These are phyloP conservation scores for Actinia equina DNA, from an alignment of 64 coral and sea anemone species.

Conservation along the genomic window DNA sequence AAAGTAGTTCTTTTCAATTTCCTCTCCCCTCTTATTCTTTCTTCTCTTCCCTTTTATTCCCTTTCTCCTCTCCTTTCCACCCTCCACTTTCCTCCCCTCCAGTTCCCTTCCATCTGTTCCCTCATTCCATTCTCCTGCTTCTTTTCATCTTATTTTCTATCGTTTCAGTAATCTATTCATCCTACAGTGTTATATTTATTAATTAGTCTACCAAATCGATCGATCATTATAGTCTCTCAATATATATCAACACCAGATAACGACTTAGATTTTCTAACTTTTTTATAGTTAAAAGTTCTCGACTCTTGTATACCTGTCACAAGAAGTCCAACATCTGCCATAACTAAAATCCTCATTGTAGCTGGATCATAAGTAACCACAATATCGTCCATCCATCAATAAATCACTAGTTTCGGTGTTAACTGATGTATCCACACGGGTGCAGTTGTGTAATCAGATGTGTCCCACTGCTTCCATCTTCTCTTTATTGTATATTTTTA, in stretches of 20 bases:
- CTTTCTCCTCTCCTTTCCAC: too few relatives aligned
- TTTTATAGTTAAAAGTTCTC: neutral
- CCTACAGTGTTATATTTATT: neutral
- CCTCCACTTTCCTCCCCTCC: neutral
- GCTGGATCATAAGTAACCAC: neutral
- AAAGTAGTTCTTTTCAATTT: too few relatives aligned
- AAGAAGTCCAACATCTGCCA: neutral
- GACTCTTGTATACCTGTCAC: neutral
- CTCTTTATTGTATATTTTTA: neutral
- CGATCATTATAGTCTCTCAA: neutral
- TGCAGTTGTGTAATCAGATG: neutral
- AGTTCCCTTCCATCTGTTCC: neutral
- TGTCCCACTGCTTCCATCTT: neutral
- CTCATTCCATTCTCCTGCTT: too few relatives aligned
- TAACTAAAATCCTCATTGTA: neutral
- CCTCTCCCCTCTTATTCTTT: too few relatives aligned
- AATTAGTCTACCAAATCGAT: neutral
- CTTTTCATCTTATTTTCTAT: too few relatives aligned
- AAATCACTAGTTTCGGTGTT: neutral
- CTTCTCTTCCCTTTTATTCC: too few relatives aligned
- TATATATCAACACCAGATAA: neutral
- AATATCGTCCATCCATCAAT: neutral
- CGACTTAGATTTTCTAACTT: neutral
- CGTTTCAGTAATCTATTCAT: neutral
- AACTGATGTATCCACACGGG: neutral